Conservation (phyloP, 2,113 vertebrate species). For the Planiliza haematocheilus region DNA sequence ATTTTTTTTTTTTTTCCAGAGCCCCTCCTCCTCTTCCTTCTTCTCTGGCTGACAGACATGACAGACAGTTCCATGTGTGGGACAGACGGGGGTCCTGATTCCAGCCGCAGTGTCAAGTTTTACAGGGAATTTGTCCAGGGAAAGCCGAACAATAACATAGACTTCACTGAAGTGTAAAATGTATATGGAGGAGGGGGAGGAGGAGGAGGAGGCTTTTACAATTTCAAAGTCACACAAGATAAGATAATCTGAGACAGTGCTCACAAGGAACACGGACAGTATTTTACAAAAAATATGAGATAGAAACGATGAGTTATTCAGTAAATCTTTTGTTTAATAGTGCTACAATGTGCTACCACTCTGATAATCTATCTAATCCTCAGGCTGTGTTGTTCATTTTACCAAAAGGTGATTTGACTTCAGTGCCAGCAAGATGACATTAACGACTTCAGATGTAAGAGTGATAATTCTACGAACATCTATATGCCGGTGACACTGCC, state of each 20-base stretch:
- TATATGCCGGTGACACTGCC: conserved; percentile 20
- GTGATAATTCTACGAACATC: conserved; percentile 76
- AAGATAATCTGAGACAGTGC: too few relatives aligned
- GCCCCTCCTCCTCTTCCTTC: conserved; percentile 46
- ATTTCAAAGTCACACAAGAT: conserved; percentile 3
- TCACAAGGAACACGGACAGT: too few relatives aligned
- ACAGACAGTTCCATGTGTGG: conserved; percentile 74
- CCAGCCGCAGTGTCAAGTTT: conserved; percentile 49
- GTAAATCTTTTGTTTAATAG: too few relatives aligned
- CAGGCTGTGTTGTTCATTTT: neutral
- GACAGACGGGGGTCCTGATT: conserved; percentile 30
- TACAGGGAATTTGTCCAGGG: conserved; percentile 61
- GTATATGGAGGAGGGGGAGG: neutral
- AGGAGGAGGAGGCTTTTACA: neutral
- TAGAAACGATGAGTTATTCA: too few relatives aligned
- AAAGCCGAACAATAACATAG: conserved; percentile 61
- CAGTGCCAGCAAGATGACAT: conserved; percentile 42
- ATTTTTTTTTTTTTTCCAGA: conserved; percentile 32
- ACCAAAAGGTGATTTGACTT: conserved; percentile 25
- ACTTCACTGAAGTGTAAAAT: conserved; percentile 28
- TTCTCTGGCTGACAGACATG: conserved; percentile 36
- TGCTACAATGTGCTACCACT: too few relatives aligned
- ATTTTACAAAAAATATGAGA: too few relatives aligned
- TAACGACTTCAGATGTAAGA: conserved; percentile 57
- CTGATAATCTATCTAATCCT: too few relatives aligned